Conservation (phyloP, 2,888 invertebrate genomes). For the Balanococcus diminutus region DNA sequence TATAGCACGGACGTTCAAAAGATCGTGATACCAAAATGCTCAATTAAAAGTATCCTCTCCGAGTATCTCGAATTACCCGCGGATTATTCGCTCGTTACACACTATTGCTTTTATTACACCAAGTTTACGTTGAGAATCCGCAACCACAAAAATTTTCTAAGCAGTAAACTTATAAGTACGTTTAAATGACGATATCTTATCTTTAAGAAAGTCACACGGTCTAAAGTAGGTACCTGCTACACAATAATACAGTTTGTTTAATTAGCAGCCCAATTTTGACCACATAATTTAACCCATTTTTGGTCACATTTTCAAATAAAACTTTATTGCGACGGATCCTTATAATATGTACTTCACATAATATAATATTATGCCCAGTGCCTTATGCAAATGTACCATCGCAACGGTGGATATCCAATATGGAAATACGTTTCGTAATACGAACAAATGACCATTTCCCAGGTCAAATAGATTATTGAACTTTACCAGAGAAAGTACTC, state of each 20-base stretch:
- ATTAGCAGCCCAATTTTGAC: too few relatives aligned
- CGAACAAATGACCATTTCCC: background rate
- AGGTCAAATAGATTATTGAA: conserved; percentile 21
- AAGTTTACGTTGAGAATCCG: background rate
- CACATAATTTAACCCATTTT: too few relatives aligned
- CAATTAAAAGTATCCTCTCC: background rate
- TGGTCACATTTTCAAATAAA: too few relatives aligned
- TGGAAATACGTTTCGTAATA: conserved; percentile 28
- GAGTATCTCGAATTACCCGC: background rate
- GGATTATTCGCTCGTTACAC: background rate
- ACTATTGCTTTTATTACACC: background rate
- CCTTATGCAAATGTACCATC: background rate
- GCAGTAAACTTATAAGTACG: too few relatives aligned
- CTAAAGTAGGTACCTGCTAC: too few relatives aligned
- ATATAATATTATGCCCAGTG: too few relatives aligned
- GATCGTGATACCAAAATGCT: background rate
- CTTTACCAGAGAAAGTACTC: conserved; percentile 11
- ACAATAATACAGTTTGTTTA: too few relatives aligned
- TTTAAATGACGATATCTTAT: too few relatives aligned
- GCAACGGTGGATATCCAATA: background rate
- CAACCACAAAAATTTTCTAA: background rate
- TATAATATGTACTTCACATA: too few relatives aligned
- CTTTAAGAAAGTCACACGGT: too few relatives aligned
- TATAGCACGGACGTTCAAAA: background rate
- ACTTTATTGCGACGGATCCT: too few relatives aligned